Evolutionary conservation across 2,888 invertebrate genomes (phyloP), one percentile per base, ranked within the genome.

Genomic region (Microplitis deprimator): DNA sequence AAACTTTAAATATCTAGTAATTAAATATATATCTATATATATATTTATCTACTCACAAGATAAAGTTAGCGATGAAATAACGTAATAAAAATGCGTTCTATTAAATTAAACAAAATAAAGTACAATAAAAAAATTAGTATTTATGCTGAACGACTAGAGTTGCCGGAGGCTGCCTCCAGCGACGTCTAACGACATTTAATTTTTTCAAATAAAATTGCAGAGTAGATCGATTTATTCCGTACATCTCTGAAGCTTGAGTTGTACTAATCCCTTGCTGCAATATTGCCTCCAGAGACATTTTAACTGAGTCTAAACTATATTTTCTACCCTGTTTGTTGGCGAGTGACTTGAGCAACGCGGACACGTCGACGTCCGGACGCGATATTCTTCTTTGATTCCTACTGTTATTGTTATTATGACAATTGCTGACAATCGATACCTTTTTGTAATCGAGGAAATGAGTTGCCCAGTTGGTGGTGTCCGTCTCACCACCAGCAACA

Each of bases 191-290:
- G 84, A 91, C 90, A 87, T 91, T 91, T 81, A 91, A 89, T 83
- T 91, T 91, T 89, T 91, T 91, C 81, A 92, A 86, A 89, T 91
- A 92, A 86, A 91, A 91, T 81, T 92, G 91, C 83, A 92, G 89
- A 78, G 91, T 91, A 75, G 91, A 91, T 71, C 91, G 90, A 87
- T 92, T 91, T 85, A 92, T 91, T 79, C 91, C 91, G 81, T 90
- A 91, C 88, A 90, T 90, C 82, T 90, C 86, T 61, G 91, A 91
- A 69, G 91, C 91, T 82, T 90, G 90, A 79, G 91, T 91, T 77
- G 91, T 91, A 82, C 91, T 91, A 84, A 90, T 85, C 79, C 91
- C 91, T 83, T 90, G 89, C 84, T 91, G 91, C 82, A 91, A 88
- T 81, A 92, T 91, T 68, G 91, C 91, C 83, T 91, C 91, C 84